Conservation (phyloP, 1,140 invertebrate genomes). For the Polypedilum pembai region DNA sequence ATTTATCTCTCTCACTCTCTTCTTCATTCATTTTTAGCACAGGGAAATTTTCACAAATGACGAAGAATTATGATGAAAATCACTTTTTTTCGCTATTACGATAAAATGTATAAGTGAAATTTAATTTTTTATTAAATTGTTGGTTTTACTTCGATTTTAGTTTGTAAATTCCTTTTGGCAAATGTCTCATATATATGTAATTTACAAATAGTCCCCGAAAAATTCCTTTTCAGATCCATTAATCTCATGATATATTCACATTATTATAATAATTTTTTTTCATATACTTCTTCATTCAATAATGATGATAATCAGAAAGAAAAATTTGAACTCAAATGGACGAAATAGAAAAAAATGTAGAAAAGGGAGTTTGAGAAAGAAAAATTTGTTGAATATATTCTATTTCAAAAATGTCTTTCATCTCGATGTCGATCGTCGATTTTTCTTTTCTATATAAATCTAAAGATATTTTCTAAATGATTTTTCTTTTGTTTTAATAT, state of each 20-base stretch:
- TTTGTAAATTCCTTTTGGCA: constrained; percentile 12
- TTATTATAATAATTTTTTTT: not conserved
- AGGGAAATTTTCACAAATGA: constrained; percentile 22
- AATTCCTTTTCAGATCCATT: constrained; percentile 18
- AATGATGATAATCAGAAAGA: not conserved
- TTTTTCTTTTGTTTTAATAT: too few relatives aligned
- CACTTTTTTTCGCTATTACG: not conserved
- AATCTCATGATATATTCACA: constrained; percentile 18
- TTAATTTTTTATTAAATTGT: not conserved
- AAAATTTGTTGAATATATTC: too few relatives aligned
- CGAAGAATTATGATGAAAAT: not conserved
- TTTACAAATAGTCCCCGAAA: constrained; percentile 17
- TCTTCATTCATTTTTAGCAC: not conserved
- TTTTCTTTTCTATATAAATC: too few relatives aligned
- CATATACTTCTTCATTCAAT: not conserved
- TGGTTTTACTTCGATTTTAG: not conserved
- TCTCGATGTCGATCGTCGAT: too few relatives aligned
- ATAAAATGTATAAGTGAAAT: not conserved
- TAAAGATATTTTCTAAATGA: too few relatives aligned
- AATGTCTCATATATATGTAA: constrained; percentile 1
- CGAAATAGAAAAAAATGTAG: too few relatives aligned
- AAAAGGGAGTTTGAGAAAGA: too few relatives aligned
- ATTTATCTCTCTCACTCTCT: not conserved
- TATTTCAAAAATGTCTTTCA: too few relatives aligned
- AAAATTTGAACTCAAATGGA: not conserved